Evolutionary conservation across 2,797 vertebrate species (phyloP).

Genomic region (Gambelia wislizenii): DNA sequence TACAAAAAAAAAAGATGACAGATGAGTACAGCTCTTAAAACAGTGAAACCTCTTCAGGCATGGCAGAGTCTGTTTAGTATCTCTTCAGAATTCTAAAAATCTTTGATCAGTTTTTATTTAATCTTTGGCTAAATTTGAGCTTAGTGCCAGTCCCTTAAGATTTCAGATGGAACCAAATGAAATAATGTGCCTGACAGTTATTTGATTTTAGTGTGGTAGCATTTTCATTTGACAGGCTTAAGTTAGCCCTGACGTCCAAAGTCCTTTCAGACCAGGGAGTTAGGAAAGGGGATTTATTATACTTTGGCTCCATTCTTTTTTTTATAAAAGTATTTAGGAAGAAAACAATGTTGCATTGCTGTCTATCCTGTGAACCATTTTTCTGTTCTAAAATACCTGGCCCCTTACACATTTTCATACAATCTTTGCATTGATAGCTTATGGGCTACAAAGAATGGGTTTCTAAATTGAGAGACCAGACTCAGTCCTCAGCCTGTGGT

Average conservation of each 20-base stretch:
- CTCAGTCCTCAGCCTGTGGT: neutral
- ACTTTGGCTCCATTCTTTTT: constrained; percentile 60
- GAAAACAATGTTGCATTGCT: constrained; percentile 56
- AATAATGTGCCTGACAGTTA: constrained; percentile 78
- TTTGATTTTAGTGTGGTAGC: constrained; percentile 76
- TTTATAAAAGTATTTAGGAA: constrained; percentile 64
- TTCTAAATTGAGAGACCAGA: neutral
- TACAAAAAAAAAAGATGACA: constrained; percentile 36
- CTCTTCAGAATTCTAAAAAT: constrained; percentile 80
- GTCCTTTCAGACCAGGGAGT: constrained; percentile 63
- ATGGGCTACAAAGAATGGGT: neutral
- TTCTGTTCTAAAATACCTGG: constrained; percentile 53
- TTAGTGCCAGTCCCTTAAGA: constrained; percentile 76
- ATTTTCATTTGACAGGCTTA: constrained; percentile 77
- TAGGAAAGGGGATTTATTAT: constrained; percentile 56
- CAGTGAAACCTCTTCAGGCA: constrained; percentile 59
- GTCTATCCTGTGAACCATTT: constrained; percentile 46
- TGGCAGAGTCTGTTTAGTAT: constrained; percentile 73
- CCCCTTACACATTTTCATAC: constrained; percentile 38
- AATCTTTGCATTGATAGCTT: neutral
- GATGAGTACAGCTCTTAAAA: constrained; percentile 18
- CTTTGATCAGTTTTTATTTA: constrained; percentile 83
- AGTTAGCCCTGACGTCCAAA: constrained; percentile 75
- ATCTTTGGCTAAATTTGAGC: constrained; percentile 79
- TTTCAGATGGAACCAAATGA: constrained; percentile 73